Base-by-base conservation (phyloP, 2,888 invertebrate species). In the Athalia circularis region DNA sequence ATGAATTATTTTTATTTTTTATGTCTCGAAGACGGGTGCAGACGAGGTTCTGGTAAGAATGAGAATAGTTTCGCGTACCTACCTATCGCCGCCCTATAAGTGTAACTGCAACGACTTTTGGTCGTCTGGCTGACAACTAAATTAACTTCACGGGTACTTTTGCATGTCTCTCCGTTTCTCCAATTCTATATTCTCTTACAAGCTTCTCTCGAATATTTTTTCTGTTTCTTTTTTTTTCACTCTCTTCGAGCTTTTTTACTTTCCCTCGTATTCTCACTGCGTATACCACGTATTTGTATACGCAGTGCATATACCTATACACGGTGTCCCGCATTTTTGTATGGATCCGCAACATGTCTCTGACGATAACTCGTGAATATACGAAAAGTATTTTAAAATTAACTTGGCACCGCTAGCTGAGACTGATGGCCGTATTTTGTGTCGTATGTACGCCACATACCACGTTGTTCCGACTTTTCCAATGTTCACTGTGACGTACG, bases 371-470 rank as follows among this genome's bases (percentile, higher is more conserved):
- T 29, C 29, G 29, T 29, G 29, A 29, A 29, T 29, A 29, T 61
- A 82, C 81, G 77, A 80, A 80, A 81, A 83, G 83, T 83, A 83
- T 83, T 83, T 83, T 80, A 78, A 81, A 83, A 83, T 83, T 83
- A 83, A 83, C 83, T 83, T 80, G 80, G 80, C 77, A 54, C 62
- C 13, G 64, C 54, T 54, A n/a, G 54, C 54, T 54, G 54, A 11
- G n/a, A n/a, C 54, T 54, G 54, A 11, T 13, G 29, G 29, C 13
- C 62, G 13, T 62, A 62, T 62, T 62, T 15, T 15, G 13, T 7
- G 13, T 15, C 13, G 62, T 15, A 13, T 29, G 62, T 15, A 13
- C 13, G 9, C 15, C 15, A n/a, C 13, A 29, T 29, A n/a, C 70
- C 11, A n/a, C n/a, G 15, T 5, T 68, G 43, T 11, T 48, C 15